These are phyloP conservation scores for Lepisosteus osseus DNA, from an alignment of 2,113 vertebrate genomes.

Conservation along the genomic window DNA sequence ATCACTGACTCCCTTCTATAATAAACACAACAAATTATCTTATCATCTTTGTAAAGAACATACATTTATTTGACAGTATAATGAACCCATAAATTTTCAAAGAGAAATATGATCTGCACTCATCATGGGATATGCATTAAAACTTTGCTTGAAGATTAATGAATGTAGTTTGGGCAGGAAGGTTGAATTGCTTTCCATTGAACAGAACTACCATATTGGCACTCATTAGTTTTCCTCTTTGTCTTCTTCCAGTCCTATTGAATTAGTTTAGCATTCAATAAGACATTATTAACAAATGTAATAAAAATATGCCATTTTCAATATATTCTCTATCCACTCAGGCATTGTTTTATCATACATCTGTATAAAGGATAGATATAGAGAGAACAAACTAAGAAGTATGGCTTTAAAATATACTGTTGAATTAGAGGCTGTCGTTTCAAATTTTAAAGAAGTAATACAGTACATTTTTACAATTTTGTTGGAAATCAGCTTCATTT, in stretches of 20 bases:
- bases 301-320: constrained; percentile 27
- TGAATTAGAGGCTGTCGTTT: too few species aligned
- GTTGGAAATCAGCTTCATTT: too few species aligned
- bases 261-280: constrained; percentile 24
- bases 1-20: constrained; percentile 79
- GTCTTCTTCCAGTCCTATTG: constrained; percentile 2
- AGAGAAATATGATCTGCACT: constrained; percentile 73
- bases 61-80: constrained; percentile 78
- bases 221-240: constrained; percentile 20
- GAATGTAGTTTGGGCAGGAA: constrained; percentile 61
- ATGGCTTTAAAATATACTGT: too few species aligned
- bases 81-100: constrained; percentile 80
- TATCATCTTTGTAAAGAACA: constrained; percentile 68
- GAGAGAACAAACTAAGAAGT: too few species aligned
- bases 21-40: constrained; percentile 81
- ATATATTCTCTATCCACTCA: constrained; percentile 10
- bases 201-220: constrained; percentile 34
- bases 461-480: too few species aligned
- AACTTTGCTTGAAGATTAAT: constrained; percentile 72
- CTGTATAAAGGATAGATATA: too few species aligned
- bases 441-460: too few species aligned
- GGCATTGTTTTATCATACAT: not conserved
- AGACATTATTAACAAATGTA: constrained; percentile 27
- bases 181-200: constrained; percentile 40
- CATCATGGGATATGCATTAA: constrained; percentile 78